Base-by-base conservation (phyloP, 1,140 invertebrate genomes). In the Achatina immaculata region DNA sequence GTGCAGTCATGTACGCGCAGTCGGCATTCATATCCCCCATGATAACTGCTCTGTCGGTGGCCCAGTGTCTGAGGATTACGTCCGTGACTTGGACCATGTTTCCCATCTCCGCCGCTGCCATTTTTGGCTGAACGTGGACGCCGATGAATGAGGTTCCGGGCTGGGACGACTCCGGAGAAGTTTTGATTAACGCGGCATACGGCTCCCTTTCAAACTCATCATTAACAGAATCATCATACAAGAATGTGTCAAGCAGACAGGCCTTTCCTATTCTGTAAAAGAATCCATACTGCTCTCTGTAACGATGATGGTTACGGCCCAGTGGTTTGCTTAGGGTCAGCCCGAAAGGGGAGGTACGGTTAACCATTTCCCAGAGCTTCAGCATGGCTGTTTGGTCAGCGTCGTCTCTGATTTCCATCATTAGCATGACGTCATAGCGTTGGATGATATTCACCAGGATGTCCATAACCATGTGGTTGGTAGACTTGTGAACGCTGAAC, bases 11-110 rank as follows among this genome's bases (percentile, higher is more conserved):
- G 82, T 90, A 90, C 14, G 48, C 43, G 80, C 89, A 90, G 79
- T 84, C 89, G n/a, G 87, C 89, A 81, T 90, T 90, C 55, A 90
- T 86, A 81, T 90, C 89, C 34, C 89, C 89, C 0, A 86, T 76
- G n/a, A 90, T 82, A 16, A 90, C 79, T 2, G 86, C 81, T 71
- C 90, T 81, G 86, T 88, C 40, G 31, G 40, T 43, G 36, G 11
- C 14, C n/a, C 40, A 78, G 24, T 34, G 28, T 1, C 19, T 24
- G 6, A 43, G 43, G 24, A 83, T 68, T 24, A 55, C 78, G 48
- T 84, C 69, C 55, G 81, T 78, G 1, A 86, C 85, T 19, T 83
- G 71, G 24, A 65, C 55, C 48, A 87, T 76, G 34, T 80, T 48
- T 65, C 78, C 74, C 42, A 86, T 85, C 82, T 87, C 86, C 16